A percentile compares a stretch with the other conserved stretches of the same genome.
These are phyloP conservation scores for Bombus terrestris DNA, from an alignment of 1,140 invertebrate genomes.

Conservation along the genomic window DNA sequence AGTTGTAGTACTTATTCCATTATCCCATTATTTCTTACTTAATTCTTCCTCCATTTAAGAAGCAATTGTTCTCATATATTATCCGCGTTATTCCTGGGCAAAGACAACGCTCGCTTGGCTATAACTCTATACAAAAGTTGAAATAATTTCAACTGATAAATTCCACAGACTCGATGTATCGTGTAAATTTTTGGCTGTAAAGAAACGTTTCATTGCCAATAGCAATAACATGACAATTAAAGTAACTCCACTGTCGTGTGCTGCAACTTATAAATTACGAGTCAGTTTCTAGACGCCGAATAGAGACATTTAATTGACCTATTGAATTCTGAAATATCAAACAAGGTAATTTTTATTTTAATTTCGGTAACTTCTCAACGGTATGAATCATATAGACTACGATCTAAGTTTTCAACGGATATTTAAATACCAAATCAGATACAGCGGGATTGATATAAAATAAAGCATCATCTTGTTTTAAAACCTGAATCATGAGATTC, in stretches of 20 bases:
- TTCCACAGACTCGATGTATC: background rate
- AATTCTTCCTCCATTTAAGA: conserved; percentile 14
- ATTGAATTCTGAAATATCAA: background rate
- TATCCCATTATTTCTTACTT: conserved; percentile 26
- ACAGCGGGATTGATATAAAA: background rate
- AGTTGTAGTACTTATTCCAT: conserved; percentile 21
- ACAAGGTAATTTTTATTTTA: background rate
- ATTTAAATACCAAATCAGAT: conserved; percentile 13
- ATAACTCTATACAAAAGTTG: background rate
- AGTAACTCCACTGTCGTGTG: background rate
- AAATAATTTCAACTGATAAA: background rate
- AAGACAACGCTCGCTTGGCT: too few species aligned
- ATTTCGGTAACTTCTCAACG: background rate
- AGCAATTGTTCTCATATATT: conserved; percentile 16
- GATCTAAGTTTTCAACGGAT: background rate
- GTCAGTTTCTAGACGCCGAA: background rate
- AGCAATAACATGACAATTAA: background rate
- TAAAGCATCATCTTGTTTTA: background rate
- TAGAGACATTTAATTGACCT: background rate
- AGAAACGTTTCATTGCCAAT: background rate
- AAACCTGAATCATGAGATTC: background rate
- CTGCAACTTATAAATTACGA: background rate
- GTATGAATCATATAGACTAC: background rate
- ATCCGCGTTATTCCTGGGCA: background rate
- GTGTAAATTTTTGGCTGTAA: background rate